phyloP scores from a whole-genome alignment of 1,140 invertebrate genomes.

The Cardiocondyla obscurior region DNA sequence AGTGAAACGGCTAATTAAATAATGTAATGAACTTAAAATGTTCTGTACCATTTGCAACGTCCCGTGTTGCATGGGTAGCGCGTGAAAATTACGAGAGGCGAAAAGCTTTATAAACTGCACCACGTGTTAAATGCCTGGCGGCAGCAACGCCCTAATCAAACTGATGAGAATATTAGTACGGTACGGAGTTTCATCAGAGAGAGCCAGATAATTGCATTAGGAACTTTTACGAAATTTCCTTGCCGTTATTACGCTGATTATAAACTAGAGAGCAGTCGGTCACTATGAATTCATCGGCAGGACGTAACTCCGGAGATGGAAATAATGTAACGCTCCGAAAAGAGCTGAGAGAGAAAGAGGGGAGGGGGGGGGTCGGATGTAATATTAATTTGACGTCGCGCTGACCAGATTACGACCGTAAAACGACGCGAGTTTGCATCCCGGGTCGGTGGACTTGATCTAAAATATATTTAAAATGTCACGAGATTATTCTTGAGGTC shows the following conservation, averaged over 20 bases:
- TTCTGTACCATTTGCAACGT: neutral
- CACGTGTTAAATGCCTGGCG: neutral
- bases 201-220: neutral
- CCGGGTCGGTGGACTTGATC: too few species aligned
- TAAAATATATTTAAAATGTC: too few species aligned
- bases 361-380: too few species aligned
- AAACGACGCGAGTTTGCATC: too few species aligned
- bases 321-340: conserved; percentile 25
- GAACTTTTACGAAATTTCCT: conserved; percentile 4
- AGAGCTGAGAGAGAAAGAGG: too few species aligned
- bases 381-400: too few species aligned
- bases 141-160: neutral
- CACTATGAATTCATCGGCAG: neutral
- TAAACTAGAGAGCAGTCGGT: neutral
- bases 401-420: too few species aligned
- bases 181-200: neutral
- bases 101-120: neutral
- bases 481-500: too few species aligned
- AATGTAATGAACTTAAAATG: neutral
- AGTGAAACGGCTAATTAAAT: neutral
- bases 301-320: neutral
- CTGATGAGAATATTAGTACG: neutral
- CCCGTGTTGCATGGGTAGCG: neutral
- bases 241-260: neutral
- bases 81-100: neutral